These are phyloP conservation scores for Biston stratarius DNA, from an alignment of 2,888 invertebrate species.

Conservation along the genomic window DNA sequence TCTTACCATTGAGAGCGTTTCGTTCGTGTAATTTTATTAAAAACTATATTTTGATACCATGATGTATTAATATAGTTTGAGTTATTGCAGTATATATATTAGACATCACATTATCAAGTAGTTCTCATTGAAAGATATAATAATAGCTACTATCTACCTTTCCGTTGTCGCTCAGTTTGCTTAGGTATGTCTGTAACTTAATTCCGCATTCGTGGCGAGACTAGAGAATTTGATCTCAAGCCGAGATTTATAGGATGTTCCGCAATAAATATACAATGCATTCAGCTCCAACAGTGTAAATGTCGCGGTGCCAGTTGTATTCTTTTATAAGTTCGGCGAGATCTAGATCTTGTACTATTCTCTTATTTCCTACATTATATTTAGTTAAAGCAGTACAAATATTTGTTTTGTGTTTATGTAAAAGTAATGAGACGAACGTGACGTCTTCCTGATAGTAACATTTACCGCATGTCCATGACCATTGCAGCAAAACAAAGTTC, in stretches of 20 bases:
- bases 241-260: slow-evolving; percentile 20
- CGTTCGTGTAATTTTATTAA: too few relatives aligned
- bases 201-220: slow-evolving; percentile 22
- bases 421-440: too few relatives aligned
- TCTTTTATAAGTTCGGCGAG: background rate
- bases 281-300: slow-evolving; percentile 4
- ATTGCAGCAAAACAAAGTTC: too few relatives aligned
- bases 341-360: background rate
- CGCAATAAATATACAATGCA: slow-evolving; percentile 23
- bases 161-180: background rate
- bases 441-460: too few relatives aligned
- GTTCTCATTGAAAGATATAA: too few relatives aligned
- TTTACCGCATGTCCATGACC: too few relatives aligned
- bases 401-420: too few relatives aligned
- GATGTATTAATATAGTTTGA: too few relatives aligned
- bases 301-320: slow-evolving; percentile 3
- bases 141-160: background rate
- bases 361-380: background rate
- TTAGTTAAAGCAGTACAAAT: background rate
- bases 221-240: slow-evolving; percentile 21
- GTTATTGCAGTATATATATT: too few relatives aligned
- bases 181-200: slow-evolving; percentile 10
- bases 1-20: too few relatives aligned
- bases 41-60: too few relatives aligned
- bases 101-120: too few relatives aligned